Conservation (phyloP, 2,888 invertebrate species). For the Nomada goodeniana region DNA sequence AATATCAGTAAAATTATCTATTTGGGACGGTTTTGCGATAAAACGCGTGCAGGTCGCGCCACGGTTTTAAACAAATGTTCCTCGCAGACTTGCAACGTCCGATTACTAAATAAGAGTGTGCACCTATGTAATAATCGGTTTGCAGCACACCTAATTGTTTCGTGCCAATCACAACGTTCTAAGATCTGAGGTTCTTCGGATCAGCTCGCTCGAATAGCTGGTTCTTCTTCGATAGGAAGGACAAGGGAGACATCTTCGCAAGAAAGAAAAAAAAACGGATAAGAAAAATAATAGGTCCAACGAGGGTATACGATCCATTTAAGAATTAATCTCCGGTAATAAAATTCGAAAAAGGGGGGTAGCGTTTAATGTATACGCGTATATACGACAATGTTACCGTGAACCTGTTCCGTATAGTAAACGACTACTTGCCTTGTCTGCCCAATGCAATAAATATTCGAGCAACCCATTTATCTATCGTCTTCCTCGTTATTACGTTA, state of each 20-base stretch:
- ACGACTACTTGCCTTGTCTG: constrained; percentile 13
- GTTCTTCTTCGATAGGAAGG: too few relatives aligned
- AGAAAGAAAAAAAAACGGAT: background rate
- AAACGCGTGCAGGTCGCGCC: constrained; percentile 51
- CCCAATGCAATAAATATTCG: constrained; percentile 6
- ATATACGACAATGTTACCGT: background rate
- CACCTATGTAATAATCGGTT: constrained; percentile 6
- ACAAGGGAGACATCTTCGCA: too few relatives aligned
- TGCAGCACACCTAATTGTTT: constrained; percentile 24
- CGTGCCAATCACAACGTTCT: constrained; percentile 60
- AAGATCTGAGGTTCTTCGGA: background rate
- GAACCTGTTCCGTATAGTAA: constrained; percentile 2
- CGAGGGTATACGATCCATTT: constrained; percentile 56
- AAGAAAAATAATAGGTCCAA: constrained; percentile 36
- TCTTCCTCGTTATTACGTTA: constrained; percentile 60
- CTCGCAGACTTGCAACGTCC: constrained; percentile 14
- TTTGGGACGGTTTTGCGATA: constrained; percentile 17
- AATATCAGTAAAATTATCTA: constrained; percentile 2
- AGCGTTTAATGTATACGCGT: constrained; percentile 2
- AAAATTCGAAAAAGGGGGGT: constrained; percentile 1
- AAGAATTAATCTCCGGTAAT: constrained; percentile 7
- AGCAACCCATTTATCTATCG: constrained; percentile 41
- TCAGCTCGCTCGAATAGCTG: background rate
- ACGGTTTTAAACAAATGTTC: constrained; percentile 6
- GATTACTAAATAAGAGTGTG: constrained; percentile 11